phyloP scores from a whole-genome alignment of 2,797 vertebrate species.

The Hybognathus amarus region DNA sequence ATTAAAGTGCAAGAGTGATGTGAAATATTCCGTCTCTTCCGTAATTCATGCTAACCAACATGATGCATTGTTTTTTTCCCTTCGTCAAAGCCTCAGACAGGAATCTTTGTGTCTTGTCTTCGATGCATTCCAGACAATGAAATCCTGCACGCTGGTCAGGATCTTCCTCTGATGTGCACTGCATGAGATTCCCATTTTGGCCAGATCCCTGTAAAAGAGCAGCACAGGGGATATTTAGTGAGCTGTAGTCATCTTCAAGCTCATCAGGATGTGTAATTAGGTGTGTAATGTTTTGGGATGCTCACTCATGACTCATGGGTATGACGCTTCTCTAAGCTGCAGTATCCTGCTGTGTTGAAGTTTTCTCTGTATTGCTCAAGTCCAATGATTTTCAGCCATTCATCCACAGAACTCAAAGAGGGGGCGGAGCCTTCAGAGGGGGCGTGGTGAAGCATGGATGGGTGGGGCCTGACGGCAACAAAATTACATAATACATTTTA shows the following conservation, averaged over 20 bases:
- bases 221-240: not conserved
- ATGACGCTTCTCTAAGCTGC: constrained; percentile 91
- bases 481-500: not conserved
- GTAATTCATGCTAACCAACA: constrained; percentile 30
- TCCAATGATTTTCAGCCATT: constrained; percentile 97
- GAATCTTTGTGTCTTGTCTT: constrained; percentile 96
- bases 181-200: constrained; percentile 90
- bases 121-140: constrained; percentile 97
- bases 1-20: constrained; percentile 99
- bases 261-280: not conserved
- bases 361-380: constrained; percentile 98
- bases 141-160: constrained; percentile 91
- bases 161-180: constrained; percentile 94
- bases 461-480: constrained; percentile 80
- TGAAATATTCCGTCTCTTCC: constrained; percentile 89
- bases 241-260: not conserved
- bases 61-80: constrained; percentile 75
- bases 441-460: constrained; percentile 90
- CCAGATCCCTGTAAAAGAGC: constrained; percentile 84
- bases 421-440: constrained; percentile 85
- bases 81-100: constrained; percentile 85
- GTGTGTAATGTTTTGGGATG: constrained; percentile 64
- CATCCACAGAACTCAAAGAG: constrained; percentile 86
- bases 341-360: constrained; percentile 94
- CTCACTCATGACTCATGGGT: constrained; percentile 98